Percentiles rank a stretch among this genome's conserved stretches.
phyloP scores from a whole-genome alignment of 2,113 vertebrate genomes.

The Crotophaga sulcirostris region DNA sequence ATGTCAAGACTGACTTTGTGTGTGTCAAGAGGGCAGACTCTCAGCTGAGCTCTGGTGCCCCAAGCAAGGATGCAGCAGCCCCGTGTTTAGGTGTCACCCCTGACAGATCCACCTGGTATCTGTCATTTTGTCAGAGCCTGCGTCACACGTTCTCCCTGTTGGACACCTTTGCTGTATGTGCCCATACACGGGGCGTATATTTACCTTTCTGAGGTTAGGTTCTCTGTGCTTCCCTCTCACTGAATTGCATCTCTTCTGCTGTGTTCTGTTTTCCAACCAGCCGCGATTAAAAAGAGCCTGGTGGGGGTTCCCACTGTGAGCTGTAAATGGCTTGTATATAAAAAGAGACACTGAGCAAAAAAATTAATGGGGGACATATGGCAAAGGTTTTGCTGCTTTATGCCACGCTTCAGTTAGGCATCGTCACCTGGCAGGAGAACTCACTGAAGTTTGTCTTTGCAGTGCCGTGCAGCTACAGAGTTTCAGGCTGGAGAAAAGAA shows the following conservation, averaged over 20 bases:
- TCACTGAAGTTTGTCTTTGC: not conserved
- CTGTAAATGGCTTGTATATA: not conserved
- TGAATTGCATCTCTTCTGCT: not conserved
- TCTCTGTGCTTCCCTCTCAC: not conserved
- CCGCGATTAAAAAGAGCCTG: not conserved
- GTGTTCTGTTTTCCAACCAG: not conserved
- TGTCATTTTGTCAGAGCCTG: not conserved
- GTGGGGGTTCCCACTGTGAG: not conserved
- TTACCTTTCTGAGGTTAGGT: not conserved
- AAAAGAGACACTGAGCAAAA: not conserved
- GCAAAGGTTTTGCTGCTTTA: not conserved
- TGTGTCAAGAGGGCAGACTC: not conserved
- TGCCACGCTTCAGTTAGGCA: not conserved
- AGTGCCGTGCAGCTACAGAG: not conserved
- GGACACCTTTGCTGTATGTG: not conserved
- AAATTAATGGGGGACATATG: not conserved
- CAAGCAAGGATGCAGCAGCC: not conserved
- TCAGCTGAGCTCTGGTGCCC: not conserved
- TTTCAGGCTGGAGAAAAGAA: not conserved
- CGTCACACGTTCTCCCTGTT: conserved; percentile 3
- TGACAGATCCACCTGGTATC: not conserved
- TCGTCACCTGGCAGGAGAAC: not conserved
- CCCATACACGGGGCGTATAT: rapidly evolving
- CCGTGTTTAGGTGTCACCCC: not conserved
- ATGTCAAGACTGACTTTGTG: not conserved